Evolutionary conservation across 2,888 invertebrate genomes (phyloP), one percentile per base, ranked within the genome.

Genomic region (Drosophila melanosoma): DNA sequence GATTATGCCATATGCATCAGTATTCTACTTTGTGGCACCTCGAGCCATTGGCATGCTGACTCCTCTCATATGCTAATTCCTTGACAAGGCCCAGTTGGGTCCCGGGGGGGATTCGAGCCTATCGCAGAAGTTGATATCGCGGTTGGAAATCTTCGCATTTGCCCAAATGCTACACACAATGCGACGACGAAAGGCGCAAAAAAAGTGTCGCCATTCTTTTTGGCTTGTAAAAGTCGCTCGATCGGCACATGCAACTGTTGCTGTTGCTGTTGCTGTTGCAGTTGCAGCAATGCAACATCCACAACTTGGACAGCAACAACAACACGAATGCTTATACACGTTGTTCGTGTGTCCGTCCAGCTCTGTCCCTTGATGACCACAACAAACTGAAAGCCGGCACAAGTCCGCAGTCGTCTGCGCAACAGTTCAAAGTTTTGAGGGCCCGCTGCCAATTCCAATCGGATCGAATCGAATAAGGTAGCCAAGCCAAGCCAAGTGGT

Each of bases 351-450:
- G 49, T 68, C 77, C 53, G 69, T 67, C 57, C 53, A 32, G 51
- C 60, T 74, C 72, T 63, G 88, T 89, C 79, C 82, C 56, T 87
- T 90, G 85, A 85, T 85, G 90, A 83, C 76, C 81, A 76, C 76
- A 76, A 76, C 82, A 77, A 89, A 87, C 90, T 91, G 91, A 91
- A 91, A 90, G 92, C 74, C 91, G 91, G 92, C 91, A 91, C 91
- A 92, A 92, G 92, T 90, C 83, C 68, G 81, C 83, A 91, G 92
- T 92, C 92, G 89, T 76, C 83, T 80, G 78, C 86, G 83, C 79
- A 74, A 79, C 91, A 88, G 91, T 90, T 91, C 87, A 91, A 85
- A 91, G 91, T 89, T 87, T 90, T 88, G 89, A 90, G 90, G 87
- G 89, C 76, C 90, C 88, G 74, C 85, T 87, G 90, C 90, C 82